Evolutionary conservation across 2,797 vertebrate genomes (phyloP).

Genomic region (Crypturellus tataupa): DNA sequence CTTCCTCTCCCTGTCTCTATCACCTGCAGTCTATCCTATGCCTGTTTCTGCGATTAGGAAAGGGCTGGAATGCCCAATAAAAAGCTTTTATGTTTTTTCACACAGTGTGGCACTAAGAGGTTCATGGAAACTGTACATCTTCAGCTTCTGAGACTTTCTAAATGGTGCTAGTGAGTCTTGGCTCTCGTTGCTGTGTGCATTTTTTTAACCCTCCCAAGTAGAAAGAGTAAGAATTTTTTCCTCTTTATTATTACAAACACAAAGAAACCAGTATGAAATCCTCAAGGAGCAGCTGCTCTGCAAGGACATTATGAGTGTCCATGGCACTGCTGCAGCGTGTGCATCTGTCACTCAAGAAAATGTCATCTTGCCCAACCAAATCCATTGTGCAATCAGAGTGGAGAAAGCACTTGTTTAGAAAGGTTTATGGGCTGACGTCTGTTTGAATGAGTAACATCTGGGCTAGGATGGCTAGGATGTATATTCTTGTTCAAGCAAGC

Average conservation of each 20-base stretch:
- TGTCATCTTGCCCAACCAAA: slow-evolving; percentile 39
- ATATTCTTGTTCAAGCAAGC: not conserved
- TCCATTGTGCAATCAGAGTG: slow-evolving; percentile 31
- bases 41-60: not conserved
- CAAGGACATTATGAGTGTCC: not conserved
- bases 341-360: slow-evolving; percentile 72
- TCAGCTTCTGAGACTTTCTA: slow-evolving; percentile 7
- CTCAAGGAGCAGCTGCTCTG: slow-evolving; percentile 24
- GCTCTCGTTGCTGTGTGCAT: not conserved
- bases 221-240: not conserved
- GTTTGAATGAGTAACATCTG: slow-evolving; percentile 29
- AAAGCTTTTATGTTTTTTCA: not conserved
- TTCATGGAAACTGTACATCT: not conserved
- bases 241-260: slow-evolving; percentile 1
- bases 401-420: slow-evolving; percentile 63
- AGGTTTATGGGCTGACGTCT: slow-evolving; percentile 37
- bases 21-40: not conserved
- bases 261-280: not conserved
- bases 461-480: not conserved
- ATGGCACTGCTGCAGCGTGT: not conserved
- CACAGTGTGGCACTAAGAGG: not conserved
- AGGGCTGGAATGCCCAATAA: not conserved
- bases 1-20: not conserved
- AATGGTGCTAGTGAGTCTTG: not conserved
- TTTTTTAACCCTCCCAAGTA: not conserved